Evolutionary conservation across 2,113 vertebrate species (phyloP).

Genomic region (Henicopernis longicauda): DNA sequence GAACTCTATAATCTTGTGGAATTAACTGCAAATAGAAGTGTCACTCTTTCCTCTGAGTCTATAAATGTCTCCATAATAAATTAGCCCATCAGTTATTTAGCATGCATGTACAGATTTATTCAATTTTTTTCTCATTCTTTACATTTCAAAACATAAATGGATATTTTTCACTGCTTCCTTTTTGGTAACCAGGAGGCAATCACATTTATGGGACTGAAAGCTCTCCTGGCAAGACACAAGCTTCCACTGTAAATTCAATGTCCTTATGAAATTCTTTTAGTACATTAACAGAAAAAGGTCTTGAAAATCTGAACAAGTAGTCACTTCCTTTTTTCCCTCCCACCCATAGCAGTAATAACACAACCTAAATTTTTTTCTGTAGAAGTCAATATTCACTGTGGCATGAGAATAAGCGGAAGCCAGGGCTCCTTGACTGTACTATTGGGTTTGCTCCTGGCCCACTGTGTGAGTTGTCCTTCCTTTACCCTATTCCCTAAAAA

Average conservation of each 20-base stretch:
- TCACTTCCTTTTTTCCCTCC: not conserved
- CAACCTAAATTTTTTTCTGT: not conserved
- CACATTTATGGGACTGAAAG: not conserved
- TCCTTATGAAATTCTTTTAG: not conserved
- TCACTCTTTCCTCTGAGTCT: not conserved
- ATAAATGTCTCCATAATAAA: not conserved
- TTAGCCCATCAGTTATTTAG: not conserved
- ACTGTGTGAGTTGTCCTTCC: not conserved
- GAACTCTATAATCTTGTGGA: not conserved
- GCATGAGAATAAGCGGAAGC: not conserved
- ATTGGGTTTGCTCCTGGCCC: not conserved
- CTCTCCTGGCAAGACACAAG: not conserved
- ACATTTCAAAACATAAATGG: not conserved
- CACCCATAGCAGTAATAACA: not conserved
- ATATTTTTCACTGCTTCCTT: not conserved
- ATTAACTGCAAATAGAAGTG: not conserved
- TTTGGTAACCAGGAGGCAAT: not conserved
- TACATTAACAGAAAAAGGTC: not conserved
- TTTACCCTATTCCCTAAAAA: not conserved
- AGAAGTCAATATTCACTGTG: not conserved
- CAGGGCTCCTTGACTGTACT: not conserved
- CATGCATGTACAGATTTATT: not conserved
- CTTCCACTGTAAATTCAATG: not conserved
- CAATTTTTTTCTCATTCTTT: not conserved
- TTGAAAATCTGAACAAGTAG: not conserved